Evolutionary conservation across 2,113 vertebrate species (phyloP), one percentile per base, ranked within the genome.

Genomic region (Suricata suricatta): DNA sequence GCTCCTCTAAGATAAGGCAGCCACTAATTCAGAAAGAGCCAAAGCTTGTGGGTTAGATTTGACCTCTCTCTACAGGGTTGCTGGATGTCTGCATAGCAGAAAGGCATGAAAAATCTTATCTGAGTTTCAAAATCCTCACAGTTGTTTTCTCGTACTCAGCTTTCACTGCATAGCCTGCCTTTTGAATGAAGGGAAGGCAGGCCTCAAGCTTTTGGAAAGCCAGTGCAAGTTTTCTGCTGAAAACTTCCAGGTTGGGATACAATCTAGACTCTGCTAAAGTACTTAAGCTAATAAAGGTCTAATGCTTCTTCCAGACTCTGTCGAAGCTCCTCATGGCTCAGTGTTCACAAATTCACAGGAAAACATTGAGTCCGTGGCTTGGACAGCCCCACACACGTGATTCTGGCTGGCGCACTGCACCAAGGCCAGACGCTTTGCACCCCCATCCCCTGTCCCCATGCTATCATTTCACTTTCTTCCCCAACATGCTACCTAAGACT

Each of bases 251-350:
- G 96, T 95, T 97, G 80, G 95, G 95, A 95, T 97, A 74, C 90
- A 95, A 98, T 98, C 92, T 93, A 68, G 47, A 96, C 90, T 69
- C 98, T 99, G 98, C 92, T 98, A 99, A 99, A 98, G 90, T 96
- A 98, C 95, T 99, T 98, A 98, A 94, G 96, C 88, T 60, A 94
- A 97, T 79, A 98, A 96, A 98, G 97, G 66, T 14, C 96, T 87
- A 98, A 98, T 72, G 35, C 96, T 85, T 98, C 98, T 98, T 98
- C 87, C 92, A 98, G 97, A 97, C 35, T 93, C 95, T 97, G 76
- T 69, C 95, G 95, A 95, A 97, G 1, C 1, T 63, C 79, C 95
- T 96, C 60, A 2, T 95, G 97, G 95, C 96, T 96, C 80, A 54
- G 66, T 2, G 4, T 0, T n/a, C 60, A 5, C 64, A 93, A 96